Percentiles rank a stretch among this genome's conserved stretches.
These are phyloP conservation scores for Boleophthalmus pectinirostris DNA, from an alignment of 2,113 vertebrate species.

Conservation along the genomic window DNA sequence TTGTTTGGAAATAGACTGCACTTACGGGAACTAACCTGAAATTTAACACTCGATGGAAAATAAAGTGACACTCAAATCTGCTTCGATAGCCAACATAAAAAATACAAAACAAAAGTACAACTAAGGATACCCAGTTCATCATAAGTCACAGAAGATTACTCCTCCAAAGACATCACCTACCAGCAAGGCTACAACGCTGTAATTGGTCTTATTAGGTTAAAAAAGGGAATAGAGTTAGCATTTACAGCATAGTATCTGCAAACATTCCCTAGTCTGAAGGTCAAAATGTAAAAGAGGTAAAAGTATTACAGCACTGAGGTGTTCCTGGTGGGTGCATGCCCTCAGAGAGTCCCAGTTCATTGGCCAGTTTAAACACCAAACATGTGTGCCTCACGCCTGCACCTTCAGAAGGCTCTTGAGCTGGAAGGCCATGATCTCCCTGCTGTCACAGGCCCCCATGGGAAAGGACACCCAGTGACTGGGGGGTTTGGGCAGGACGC, in stretches of 20 bases:
- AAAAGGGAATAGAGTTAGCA: conserved; percentile 31
- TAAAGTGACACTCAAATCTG: conserved; percentile 53
- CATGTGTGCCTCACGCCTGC: conserved; percentile 81
- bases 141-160: conserved; percentile 60
- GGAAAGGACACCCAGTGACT: conserved; percentile 95
- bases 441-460: conserved; percentile 86
- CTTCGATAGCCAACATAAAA: conserved; percentile 74
- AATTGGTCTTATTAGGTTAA: conserved; percentile 35
- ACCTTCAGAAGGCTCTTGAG: conserved; percentile 97
- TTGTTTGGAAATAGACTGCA: conserved; percentile 59
- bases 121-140: conserved; percentile 69
- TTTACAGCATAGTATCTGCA: conserved; percentile 26
- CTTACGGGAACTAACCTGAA: conserved; percentile 37
- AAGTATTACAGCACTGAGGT: conserved; percentile 61
- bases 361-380: conserved; percentile 40
- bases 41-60: conserved; percentile 30
- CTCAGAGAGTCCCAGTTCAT: conserved; percentile 49
- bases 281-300: conserved; percentile 61
- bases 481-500: conserved; percentile 93
- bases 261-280: conserved; percentile 18
- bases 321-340: conserved; percentile 60
- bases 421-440: conserved; percentile 96
- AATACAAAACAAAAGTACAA: conserved; percentile 57
- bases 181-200: conserved; percentile 69
- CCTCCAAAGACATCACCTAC: conserved; percentile 40